These are phyloP conservation scores for Tangachromis dhanisi DNA, from an alignment of 2,113 vertebrate species.

Conservation along the genomic window DNA sequence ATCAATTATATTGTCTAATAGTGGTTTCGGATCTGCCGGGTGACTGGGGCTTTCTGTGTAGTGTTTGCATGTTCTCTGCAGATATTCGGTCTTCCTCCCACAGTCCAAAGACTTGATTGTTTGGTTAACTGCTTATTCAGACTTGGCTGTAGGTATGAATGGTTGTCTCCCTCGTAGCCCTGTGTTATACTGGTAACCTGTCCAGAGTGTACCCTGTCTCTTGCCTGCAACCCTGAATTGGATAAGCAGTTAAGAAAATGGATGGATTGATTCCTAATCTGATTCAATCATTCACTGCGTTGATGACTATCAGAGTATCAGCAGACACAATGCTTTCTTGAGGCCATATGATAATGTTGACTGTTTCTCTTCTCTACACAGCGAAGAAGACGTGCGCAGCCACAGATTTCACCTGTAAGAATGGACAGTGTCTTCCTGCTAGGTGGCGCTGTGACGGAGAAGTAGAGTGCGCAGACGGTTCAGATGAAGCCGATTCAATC, in stretches of 20 bases:
- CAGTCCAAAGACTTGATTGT: background rate
- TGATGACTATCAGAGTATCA: background rate
- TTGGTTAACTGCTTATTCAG: background rate
- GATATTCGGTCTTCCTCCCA: background rate
- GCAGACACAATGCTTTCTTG: background rate
- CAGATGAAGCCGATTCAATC: slow-evolving; percentile 84
- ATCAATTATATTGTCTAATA: background rate
- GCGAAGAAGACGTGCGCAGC: slow-evolving; percentile 91
- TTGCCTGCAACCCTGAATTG: background rate
- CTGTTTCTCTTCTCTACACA: slow-evolving; percentile 48
- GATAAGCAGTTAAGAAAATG: background rate
- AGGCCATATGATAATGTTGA: background rate
- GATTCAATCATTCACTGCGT: background rate
- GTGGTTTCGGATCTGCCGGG: background rate
- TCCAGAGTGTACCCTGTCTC: background rate
- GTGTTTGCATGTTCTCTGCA: background rate
- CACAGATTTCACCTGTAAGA: slow-evolving; percentile 90
- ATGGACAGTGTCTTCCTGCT: slow-evolving; percentile 87
- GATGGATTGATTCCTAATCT: background rate
- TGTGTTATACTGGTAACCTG: background rate
- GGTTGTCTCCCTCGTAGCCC: background rate
- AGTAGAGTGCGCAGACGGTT: slow-evolving; percentile 87
- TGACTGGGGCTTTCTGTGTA: background rate
- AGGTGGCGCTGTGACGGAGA: slow-evolving; percentile 96
- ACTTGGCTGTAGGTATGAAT: background rate